A percentile compares a stretch with the other conserved stretches of the same genome.
Conservation (phyloP, 2,113 vertebrate species). For the Dendrocopos noguchii region DNA sequence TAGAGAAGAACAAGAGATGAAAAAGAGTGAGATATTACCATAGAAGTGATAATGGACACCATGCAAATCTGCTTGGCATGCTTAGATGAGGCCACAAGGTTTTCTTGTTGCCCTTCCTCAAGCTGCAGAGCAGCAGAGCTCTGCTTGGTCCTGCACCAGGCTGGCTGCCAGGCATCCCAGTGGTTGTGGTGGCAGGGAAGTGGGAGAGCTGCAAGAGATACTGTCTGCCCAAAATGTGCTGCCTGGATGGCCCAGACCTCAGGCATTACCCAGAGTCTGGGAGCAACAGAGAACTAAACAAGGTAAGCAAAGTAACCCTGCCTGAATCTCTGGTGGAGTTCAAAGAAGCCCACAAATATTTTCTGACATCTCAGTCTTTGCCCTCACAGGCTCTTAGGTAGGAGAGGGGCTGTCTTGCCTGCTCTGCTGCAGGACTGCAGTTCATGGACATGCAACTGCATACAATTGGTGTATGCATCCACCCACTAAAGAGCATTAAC, state of each 20-base stretch:
- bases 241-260: not conserved
- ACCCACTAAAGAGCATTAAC: not conserved
- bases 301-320: not conserved
- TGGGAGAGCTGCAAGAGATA: not conserved
- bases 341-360: not conserved
- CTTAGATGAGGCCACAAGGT: not conserved
- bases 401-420: not conserved
- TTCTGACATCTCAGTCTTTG: not conserved
- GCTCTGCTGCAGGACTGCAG: not conserved
- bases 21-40: not conserved
- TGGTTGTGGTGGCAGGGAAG: not conserved
- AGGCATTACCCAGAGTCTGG: not conserved
- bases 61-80: not conserved
- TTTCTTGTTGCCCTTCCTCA: not conserved
- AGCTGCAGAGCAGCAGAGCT: not conserved
- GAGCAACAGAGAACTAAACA: not conserved
- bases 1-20: not conserved
- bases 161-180: not conserved
- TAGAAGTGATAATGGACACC: not conserved
- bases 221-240: not conserved
- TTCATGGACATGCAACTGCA: fast-evolving
- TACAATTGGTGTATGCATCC: fast-evolving
- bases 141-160: not conserved
- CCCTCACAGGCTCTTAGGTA: not conserved
- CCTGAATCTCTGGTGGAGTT: not conserved